A percentile compares a stretch with the other conserved stretches of the same genome.
Conservation (phyloP, 2,113 vertebrate species). For the Antennarius striatus region DNA sequence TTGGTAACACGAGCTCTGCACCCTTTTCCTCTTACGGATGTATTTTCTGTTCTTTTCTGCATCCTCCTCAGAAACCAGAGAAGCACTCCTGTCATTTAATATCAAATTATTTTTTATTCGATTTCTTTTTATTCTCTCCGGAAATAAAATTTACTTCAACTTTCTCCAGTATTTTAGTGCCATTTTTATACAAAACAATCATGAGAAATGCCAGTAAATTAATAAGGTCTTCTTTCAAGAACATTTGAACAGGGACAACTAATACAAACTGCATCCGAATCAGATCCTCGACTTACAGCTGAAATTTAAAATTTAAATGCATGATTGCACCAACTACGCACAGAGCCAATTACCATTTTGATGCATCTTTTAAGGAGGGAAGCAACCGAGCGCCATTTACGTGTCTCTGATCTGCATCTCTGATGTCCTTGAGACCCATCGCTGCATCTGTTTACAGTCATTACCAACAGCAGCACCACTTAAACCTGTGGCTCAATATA, state of each 20-base stretch:
- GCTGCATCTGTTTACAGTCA: constrained; percentile 38
- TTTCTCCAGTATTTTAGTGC: no score
- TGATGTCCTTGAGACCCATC: constrained; percentile 38
- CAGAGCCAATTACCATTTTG: not conserved
- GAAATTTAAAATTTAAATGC: not conserved
- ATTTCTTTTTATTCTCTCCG: not conserved
- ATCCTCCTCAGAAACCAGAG: not conserved
- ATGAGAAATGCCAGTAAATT: not conserved
- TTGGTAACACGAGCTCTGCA: not conserved
- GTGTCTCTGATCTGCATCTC: constrained; percentile 5
- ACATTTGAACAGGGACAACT: no score
- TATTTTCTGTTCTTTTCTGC: not conserved
- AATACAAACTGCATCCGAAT: no score
- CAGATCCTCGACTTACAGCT: no score
- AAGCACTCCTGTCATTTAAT: not conserved
- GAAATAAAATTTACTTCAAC: not conserved
- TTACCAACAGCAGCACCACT: constrained; percentile 28
- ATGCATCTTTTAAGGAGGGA: not conserved
- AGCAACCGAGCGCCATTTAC: not conserved
- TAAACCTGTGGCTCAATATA: constrained; percentile 55
- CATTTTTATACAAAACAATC: no score
- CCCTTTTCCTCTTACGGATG: not conserved
- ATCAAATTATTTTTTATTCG: not conserved
- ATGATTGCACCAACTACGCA: no score
- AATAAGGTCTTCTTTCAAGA: no score